Evolutionary conservation across 2,888 invertebrate species (phyloP), one percentile per base, ranked within the genome.

Genomic region (Meiosimyza decipiens): DNA sequence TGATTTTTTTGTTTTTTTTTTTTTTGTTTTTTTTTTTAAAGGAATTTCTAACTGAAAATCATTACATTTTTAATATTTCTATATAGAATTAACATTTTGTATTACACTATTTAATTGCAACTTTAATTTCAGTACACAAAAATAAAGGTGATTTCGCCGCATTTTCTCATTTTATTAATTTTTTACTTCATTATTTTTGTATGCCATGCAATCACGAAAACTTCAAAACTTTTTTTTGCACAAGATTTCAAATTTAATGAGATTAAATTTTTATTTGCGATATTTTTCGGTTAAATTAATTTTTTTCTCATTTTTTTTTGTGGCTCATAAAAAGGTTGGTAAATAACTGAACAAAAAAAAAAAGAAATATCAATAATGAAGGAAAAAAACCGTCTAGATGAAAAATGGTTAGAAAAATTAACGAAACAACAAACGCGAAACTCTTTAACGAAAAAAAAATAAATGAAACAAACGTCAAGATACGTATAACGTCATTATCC

Each of bases 201-300:
- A 49, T 50, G n/a, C 11, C 28, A 49, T 64, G n/a, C 49, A 40
- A 40, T 40, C 40, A 40, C 40, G 40, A 40, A 9, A 40, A 40
- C 40, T 40, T 40, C 40, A 40, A 6, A 40, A 54, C 18, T 54
- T 54, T n/a, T 22, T 28, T 40, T 40, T 9, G 40, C 40, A 40
- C 40, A 40, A 40, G 9, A 40, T 40, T 40, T 40, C 40, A 40
- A 40, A 40, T 40, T 40, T 40, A 40, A 40, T 40, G 40, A 40
- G 50, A 16, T 65, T 65, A 40, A 50, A 65, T 47, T 63, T 63
- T 63, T 63, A 12, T 51, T 60, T 69, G 71, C 50, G 13, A 52
- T 72, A 71, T 16, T 59, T 47, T 66, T 62, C 52, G 66, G 40
- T 74, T 60, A n/a, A 66, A 33, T 73, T 51, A 28, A 51, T 69